phyloP scores from a whole-genome alignment of 2,113 vertebrate genomes.

The Dicerorhinus sumatrensis region DNA sequence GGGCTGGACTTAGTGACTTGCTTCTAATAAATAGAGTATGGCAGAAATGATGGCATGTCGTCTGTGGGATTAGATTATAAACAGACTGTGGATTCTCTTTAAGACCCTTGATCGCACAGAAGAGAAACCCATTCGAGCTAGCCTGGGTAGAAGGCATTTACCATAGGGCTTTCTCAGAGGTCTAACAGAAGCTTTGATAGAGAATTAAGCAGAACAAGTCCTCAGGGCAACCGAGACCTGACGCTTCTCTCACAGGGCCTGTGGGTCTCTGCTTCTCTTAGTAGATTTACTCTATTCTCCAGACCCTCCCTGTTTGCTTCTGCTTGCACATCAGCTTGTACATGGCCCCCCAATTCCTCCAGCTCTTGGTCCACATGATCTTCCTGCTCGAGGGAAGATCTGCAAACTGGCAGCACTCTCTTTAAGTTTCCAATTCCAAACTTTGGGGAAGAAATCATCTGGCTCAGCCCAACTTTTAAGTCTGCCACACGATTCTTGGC shows the following conservation, averaged over 20 bases:
- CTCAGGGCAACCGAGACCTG: background rate
- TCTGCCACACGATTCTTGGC: background rate
- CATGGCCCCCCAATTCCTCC: fast-evolving
- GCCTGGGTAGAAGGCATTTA: background rate
- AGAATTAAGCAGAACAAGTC: background rate
- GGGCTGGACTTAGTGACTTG: background rate
- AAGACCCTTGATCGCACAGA: background rate
- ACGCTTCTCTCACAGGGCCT: background rate
- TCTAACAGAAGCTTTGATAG: background rate
- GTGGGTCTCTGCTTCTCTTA: background rate
- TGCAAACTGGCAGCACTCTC: background rate
- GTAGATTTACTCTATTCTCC: background rate
- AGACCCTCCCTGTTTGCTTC: background rate
- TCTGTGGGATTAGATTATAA: background rate
- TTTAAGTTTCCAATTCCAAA: background rate
- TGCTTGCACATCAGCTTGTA: background rate
- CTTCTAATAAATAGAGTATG: background rate
- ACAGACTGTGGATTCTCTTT: background rate
- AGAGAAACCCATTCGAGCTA: background rate
- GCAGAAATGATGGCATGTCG: background rate
- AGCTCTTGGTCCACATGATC: fast-evolving
- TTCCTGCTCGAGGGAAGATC: background rate
- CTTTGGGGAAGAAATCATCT: background rate
- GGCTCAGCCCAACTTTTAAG: background rate
- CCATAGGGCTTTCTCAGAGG: background rate